Evolutionary conservation across 2,888 invertebrate genomes (phyloP).

Genomic region (Oscheius myriophilus): DNA sequence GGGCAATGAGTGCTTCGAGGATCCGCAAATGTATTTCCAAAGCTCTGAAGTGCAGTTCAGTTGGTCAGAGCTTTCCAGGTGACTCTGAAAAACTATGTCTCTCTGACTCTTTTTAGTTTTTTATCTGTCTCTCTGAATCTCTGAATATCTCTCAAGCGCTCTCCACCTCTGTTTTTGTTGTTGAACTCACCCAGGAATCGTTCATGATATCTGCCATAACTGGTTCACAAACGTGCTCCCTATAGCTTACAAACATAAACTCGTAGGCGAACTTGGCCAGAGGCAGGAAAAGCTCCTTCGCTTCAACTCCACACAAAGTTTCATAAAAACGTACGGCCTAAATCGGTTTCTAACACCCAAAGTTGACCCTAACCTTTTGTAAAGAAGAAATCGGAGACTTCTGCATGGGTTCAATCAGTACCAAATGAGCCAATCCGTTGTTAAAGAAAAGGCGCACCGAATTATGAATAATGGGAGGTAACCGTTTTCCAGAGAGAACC

Average conservation of each 20-base stretch:
- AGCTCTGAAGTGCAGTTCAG: slow-evolving; percentile 8
- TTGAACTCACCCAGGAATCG: slow-evolving; percentile 23
- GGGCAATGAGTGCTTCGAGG: slow-evolving; percentile 2
- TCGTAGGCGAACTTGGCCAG: slow-evolving; percentile 1
- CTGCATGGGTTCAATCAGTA: too few species aligned
- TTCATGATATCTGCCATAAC: slow-evolving; percentile 23
- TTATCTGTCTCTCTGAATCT: not conserved
- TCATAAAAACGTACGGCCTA: not conserved
- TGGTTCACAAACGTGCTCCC: slow-evolving; percentile 16
- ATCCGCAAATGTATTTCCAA: slow-evolving; percentile 1
- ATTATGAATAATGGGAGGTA: too few species aligned
- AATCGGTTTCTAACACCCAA: too few species aligned
- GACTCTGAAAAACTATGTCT: not conserved
- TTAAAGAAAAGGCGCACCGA: too few species aligned
- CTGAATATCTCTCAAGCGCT: too few species aligned
- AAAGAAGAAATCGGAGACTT: too few species aligned
- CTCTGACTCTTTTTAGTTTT: not conserved
- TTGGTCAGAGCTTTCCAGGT: slow-evolving; percentile 15
- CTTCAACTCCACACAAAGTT: not conserved
- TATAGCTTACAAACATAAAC: slow-evolving; percentile 8
- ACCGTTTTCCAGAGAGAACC: too few species aligned
- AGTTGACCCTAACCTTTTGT: too few species aligned
- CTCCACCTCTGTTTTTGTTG: too few species aligned
- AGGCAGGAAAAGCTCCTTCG: not conserved
- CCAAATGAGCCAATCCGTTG: too few species aligned